Evolutionary conservation across 1,140 invertebrate genomes (phyloP).

Genomic region (Reticulitermes speratus): DNA sequence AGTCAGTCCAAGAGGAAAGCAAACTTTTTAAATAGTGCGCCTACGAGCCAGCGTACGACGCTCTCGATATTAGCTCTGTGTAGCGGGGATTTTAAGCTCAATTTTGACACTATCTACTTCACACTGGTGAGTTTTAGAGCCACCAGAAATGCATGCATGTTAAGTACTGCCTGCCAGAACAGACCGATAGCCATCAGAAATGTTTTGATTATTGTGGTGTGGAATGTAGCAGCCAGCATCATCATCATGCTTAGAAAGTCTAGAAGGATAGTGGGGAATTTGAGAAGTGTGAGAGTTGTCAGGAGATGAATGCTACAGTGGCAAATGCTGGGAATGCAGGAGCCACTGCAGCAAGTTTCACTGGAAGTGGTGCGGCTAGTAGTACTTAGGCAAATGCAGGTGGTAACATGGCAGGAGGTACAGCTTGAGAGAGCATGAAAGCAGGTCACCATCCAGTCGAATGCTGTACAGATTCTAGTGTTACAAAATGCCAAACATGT

Average conservation of each 20-base stretch:
- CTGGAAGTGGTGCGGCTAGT: too few species aligned
- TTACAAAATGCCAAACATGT: slow-evolving; percentile 83
- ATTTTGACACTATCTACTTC: too few species aligned
- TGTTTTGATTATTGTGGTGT: slow-evolving; percentile 50
- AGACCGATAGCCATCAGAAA: slow-evolving; percentile 38
- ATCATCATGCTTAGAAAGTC: slow-evolving; percentile 42
- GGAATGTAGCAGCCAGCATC: slow-evolving; percentile 43
- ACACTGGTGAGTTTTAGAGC: slow-evolving; percentile 55
- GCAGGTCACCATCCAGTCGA: slow-evolving; percentile 78
- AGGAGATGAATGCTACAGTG: too few species aligned
- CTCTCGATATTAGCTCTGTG: too few species aligned
- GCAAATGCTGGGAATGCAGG: too few species aligned
- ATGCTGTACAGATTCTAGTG: slow-evolving; percentile 74
- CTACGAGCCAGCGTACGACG: too few species aligned
- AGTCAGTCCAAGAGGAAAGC: too few species aligned
- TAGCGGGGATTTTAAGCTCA: too few species aligned
- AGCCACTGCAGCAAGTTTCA: too few species aligned
- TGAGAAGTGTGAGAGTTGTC: slow-evolving; percentile 42
- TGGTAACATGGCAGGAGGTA: slow-evolving; percentile 5
- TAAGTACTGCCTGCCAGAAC: slow-evolving; percentile 33
- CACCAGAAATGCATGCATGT: slow-evolving; percentile 39
- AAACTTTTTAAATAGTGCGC: too few species aligned
- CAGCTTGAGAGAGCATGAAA: slow-evolving; percentile 40
- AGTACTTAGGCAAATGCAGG: background rate
- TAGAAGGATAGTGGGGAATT: slow-evolving; percentile 43